Evolutionary conservation across 2,888 invertebrate species (phyloP), one percentile per base, ranked within the genome.

Genomic region (Itoplectis maculator): DNA sequence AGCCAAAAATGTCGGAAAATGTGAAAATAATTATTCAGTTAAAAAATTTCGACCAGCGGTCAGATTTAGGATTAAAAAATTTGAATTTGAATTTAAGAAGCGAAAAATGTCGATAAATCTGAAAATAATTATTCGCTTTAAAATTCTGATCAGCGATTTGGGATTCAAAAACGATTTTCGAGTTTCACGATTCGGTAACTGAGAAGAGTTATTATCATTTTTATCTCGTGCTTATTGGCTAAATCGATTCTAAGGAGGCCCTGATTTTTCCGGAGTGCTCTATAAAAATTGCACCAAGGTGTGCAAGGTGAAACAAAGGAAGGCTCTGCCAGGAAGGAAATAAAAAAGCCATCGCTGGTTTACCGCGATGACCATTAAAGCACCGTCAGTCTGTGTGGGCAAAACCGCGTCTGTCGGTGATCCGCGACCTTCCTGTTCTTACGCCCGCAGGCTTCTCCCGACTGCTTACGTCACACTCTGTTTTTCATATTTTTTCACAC

Each of bases 401-500:
- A 70, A 72, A 47, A 72, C 35, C 45, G 47, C 18, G 47, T 70
- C 56, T 70, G 23, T 23, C 9, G 15, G 20, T 35, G 77, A 51
- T 56, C 66, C 65, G 42, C 61, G 61, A 77, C 69, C 85, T 83
- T 80, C 59, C 35, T 68, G 13, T 47, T 63, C 74, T 76, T 82
- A 23, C 3, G 59, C 69, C 61, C 66, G 59, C 23, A 23, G 61
- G n/a, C n/a, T n/a, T n/a, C 80, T 72, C 47, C 68, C 56, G 65
- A n/a, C n/a, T n/a, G 37, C 70, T 86, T 86, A 81, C 86, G 84
- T 87, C 86, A 86, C 42, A 13, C 45, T 47, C 20, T 85, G 59
- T 49, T 79, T 78, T 76, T 81, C 51, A 68, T 66, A 65, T 54
- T 61, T 68, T n/a, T 65, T 63, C 66, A 40, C 56, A 54, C 76